These are phyloP conservation scores for Xiphophorus hellerii DNA, from an alignment of 2,113 vertebrate species.

Conservation along the genomic window DNA sequence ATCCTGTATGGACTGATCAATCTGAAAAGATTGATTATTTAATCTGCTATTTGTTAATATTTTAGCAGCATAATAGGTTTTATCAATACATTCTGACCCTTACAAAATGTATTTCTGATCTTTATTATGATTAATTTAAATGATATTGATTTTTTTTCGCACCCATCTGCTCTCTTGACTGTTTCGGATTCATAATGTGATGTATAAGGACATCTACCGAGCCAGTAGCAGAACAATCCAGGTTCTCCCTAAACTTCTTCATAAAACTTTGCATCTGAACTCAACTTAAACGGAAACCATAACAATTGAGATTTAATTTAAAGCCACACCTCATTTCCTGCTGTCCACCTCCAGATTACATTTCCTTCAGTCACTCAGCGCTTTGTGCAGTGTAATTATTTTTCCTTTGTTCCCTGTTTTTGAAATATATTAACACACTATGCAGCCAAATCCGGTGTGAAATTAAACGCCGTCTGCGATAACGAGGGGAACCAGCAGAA, in stretches of 20 bases:
- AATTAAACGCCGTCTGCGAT: constrained; percentile 38
- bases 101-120: too few relatives aligned
- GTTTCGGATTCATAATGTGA: too few relatives aligned
- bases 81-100: too few relatives aligned
- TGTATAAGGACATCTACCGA: neutral
- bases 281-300: constrained; percentile 3
- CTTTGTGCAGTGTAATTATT: constrained; percentile 32
- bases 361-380: constrained; percentile 27
- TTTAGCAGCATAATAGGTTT: too few relatives aligned
- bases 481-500: constrained; percentile 18
- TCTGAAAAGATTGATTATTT: too few relatives aligned
- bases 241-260: neutral
- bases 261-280: neutral
- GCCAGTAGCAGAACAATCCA: neutral
- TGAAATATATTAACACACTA: constrained; percentile 20
- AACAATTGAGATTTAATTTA: constrained; percentile 19
- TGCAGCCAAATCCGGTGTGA: constrained; percentile 38
- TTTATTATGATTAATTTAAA: too few relatives aligned
- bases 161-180: too few relatives aligned
- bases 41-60: too few relatives aligned
- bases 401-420: constrained; percentile 22
- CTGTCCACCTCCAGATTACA: constrained; percentile 27
- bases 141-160: too few relatives aligned
- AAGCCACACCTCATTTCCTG: constrained; percentile 41
- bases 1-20: too few relatives aligned